Conservation (phyloP, 2,113 vertebrate genomes). For the Chaetodon auriga region DNA sequence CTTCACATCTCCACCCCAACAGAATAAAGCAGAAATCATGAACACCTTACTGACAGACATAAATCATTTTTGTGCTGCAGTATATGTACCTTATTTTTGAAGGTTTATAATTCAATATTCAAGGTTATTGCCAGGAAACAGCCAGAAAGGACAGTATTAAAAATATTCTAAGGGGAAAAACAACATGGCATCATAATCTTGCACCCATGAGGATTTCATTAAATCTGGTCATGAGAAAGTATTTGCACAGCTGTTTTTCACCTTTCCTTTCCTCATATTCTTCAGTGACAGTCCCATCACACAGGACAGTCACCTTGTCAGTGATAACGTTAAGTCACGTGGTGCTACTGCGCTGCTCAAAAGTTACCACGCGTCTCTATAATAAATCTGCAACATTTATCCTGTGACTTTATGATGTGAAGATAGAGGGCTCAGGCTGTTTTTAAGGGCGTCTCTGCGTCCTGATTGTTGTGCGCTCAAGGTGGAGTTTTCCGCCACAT, state of each 20-base stretch:
- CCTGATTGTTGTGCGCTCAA: constrained; percentile 14
- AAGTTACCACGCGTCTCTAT: not conserved
- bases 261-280: not conserved
- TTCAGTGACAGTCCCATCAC: no score
- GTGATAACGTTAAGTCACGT: constrained; percentile 8
- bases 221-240: not conserved
- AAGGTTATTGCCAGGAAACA: not conserved
- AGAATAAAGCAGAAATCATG: not conserved
- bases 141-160: no score
- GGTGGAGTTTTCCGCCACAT: constrained; percentile 48
- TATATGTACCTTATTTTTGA: not conserved
- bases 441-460: not conserved
- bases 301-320: not conserved
- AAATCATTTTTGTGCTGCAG: not conserved
- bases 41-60: no score
- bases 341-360: not conserved
- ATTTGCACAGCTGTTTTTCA: constrained; percentile 13
- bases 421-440: not conserved
- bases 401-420: not conserved
- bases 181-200: no score
- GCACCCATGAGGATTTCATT: no score
- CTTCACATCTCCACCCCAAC: not conserved
- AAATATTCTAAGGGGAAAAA: no score
- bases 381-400: not conserved
- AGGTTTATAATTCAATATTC: not conserved